A percentile compares a stretch with the other conserved stretches of the same genome.
phyloP scores from a whole-genome alignment of 2,797 vertebrate genomes.

The Trachops cirrhosus region DNA sequence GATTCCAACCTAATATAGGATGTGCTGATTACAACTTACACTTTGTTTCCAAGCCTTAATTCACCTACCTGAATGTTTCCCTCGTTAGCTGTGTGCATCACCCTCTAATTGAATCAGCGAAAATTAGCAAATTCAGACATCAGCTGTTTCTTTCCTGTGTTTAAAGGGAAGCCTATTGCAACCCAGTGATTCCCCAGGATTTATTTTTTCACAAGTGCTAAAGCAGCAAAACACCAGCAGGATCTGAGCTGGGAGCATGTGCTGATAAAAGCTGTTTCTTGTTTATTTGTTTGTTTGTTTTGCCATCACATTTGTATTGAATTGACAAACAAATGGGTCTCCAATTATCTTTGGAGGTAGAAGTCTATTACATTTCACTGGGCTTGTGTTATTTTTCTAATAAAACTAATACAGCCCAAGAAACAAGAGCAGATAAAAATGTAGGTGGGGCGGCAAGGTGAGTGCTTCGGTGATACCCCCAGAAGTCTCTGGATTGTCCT shows the following conservation, averaged over 20 bases:
- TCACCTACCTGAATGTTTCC: slow-evolving; percentile 60
- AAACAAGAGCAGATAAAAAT: neutral
- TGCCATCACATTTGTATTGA: slow-evolving; percentile 34
- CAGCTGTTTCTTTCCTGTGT: slow-evolving; percentile 71
- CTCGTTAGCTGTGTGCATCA: neutral
- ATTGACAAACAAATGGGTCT: neutral
- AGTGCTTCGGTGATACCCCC: neutral
- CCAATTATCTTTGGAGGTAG: slow-evolving; percentile 29
- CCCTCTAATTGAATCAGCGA: slow-evolving; percentile 66
- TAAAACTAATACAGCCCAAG: neutral
- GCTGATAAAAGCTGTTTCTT: slow-evolving; percentile 64
- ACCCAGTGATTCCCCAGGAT: slow-evolving; percentile 52
- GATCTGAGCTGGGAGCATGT: slow-evolving; percentile 47
- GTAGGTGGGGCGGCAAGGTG: neutral
- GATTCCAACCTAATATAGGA: slow-evolving; percentile 46
- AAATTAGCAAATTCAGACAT: slow-evolving; percentile 77
- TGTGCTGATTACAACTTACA: slow-evolving; percentile 24
- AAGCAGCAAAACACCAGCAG: slow-evolving; percentile 16
- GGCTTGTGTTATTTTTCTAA: slow-evolving; percentile 12
- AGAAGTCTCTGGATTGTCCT: neutral
- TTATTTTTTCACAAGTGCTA: slow-evolving; percentile 69
- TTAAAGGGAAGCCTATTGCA: slow-evolving; percentile 66
- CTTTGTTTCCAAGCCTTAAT: slow-evolving; percentile 57
- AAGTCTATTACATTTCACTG: slow-evolving; percentile 5
- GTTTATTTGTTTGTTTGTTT: slow-evolving; percentile 27